These are phyloP conservation scores for Streblospio benedicti DNA, from an alignment of 1,140 invertebrate genomes.

Conservation along the genomic window DNA sequence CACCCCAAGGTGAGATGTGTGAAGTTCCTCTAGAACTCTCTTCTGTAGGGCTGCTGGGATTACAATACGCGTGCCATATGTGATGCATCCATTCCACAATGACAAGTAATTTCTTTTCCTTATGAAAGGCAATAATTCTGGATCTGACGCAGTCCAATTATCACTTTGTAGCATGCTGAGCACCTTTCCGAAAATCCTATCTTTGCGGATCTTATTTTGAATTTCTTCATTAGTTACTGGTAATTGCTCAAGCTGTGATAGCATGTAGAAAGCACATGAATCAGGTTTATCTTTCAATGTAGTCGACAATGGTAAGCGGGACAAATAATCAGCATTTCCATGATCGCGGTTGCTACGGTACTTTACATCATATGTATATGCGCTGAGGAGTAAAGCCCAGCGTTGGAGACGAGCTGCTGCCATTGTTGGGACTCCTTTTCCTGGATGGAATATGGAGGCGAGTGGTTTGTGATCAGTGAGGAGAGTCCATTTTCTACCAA, in stretches of 20 bases:
- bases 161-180: too few relatives aligned
- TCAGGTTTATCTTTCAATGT: neutral
- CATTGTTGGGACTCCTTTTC: constrained; percentile 25
- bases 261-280: too few relatives aligned
- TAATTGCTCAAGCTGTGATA: too few relatives aligned
- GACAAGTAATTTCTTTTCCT: too few relatives aligned
- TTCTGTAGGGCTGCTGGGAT: neutral
- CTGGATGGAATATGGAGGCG: constrained; percentile 19
- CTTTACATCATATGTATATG: constrained; percentile 38
- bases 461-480: constrained; percentile 42
- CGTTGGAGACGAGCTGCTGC: constrained; percentile 34
- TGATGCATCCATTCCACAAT: neutral
- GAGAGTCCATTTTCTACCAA: constrained; percentile 35
- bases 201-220: too few relatives aligned
- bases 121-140: too few relatives aligned
- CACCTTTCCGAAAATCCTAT: too few relatives aligned
- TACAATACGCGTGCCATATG: neutral
- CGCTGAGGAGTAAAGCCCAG: constrained; percentile 35
- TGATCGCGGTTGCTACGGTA: constrained; percentile 26
- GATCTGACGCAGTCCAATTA: too few relatives aligned
- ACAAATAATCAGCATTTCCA: constrained; percentile 32
- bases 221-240: too few relatives aligned
- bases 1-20: constrained; percentile 1
- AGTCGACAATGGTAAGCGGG: constrained; percentile 22
- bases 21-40: constrained; percentile 1